Conservation (phyloP, 1,140 invertebrate species). For the Lucilia sericata region DNA sequence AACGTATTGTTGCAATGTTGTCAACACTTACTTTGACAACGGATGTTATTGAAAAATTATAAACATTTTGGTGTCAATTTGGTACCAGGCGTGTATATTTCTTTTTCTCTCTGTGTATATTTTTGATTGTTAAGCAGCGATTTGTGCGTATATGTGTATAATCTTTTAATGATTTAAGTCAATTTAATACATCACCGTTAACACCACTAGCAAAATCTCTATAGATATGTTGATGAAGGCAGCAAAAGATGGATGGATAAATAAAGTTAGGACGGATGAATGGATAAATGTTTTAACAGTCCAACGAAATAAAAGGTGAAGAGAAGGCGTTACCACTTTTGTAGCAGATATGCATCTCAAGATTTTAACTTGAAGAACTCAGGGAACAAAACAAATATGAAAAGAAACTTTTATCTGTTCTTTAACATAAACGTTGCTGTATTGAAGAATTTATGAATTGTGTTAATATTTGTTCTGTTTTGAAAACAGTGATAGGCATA, state of each 20-base stretch:
- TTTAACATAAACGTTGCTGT: neutral
- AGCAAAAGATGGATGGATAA: neutral
- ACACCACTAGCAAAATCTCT: neutral
- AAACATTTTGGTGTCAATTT: too few species aligned
- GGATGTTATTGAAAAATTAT: too few species aligned
- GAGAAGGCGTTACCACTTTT: conserved; percentile 40
- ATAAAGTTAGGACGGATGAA: neutral
- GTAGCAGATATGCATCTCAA: conserved; percentile 33
- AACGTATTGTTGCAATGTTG: too few species aligned
- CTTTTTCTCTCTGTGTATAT: too few species aligned
- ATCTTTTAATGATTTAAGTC: conserved; percentile 41
- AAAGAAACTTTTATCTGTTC: neutral
- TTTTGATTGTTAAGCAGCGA: too few species aligned
- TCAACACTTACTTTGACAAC: too few species aligned
- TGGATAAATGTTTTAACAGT: neutral
- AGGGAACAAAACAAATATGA: neutral
- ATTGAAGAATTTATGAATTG: neutral
- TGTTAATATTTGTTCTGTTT: conserved; percentile 35
- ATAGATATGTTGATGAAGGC: neutral
- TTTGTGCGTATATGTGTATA: neutral
- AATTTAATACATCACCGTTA: conserved; percentile 38
- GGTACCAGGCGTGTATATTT: too few species aligned
- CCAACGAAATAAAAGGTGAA: conserved; percentile 6
- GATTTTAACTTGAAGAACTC: conserved; percentile 18
- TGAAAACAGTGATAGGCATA: neutral